Conservation (phyloP, 64 coral and sea anemone genomes). For the Dendronephthya gigantea region DNA sequence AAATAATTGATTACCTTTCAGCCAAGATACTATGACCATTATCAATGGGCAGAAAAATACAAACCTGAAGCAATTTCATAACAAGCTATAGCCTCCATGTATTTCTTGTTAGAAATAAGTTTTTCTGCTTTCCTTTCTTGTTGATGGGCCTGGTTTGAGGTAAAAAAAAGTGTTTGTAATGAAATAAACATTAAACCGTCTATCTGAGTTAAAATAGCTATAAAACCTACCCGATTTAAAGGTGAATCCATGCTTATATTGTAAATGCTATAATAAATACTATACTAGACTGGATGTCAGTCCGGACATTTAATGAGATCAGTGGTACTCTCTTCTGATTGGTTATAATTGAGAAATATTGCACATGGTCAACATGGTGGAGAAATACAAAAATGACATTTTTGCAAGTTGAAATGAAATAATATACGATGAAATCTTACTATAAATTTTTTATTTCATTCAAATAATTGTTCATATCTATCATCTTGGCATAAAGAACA, state of each 20-base stretch:
- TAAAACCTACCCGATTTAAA: neutral
- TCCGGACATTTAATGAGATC: too few species aligned
- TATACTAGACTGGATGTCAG: neutral
- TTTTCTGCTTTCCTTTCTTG: slow-evolving; percentile 85
- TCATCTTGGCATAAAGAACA: neutral
- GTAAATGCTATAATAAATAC: neutral
- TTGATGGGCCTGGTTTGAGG: slow-evolving; percentile 58
- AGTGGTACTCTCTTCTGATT: too few species aligned
- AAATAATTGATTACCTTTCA: neutral
- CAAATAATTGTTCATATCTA: neutral
- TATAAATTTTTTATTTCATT: neutral
- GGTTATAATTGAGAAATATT: too few species aligned
- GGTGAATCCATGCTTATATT: neutral
- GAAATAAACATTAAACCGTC: neutral
- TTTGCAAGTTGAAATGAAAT: too few species aligned
- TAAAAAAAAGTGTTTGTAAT: neutral
- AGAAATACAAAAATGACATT: too few species aligned
- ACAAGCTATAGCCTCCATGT: slow-evolving; percentile 73
- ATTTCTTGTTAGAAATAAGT: slow-evolving; percentile 48
- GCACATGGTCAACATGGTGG: too few species aligned
- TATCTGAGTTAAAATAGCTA: neutral
- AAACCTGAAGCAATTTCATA: slow-evolving; percentile 80
- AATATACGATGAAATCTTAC: too few species aligned
- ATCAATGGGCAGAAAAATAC: neutral
- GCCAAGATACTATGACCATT: too few species aligned